Evolutionary conservation across 2,113 vertebrate genomes (phyloP).

Genomic region (Osmerus mordax): DNA sequence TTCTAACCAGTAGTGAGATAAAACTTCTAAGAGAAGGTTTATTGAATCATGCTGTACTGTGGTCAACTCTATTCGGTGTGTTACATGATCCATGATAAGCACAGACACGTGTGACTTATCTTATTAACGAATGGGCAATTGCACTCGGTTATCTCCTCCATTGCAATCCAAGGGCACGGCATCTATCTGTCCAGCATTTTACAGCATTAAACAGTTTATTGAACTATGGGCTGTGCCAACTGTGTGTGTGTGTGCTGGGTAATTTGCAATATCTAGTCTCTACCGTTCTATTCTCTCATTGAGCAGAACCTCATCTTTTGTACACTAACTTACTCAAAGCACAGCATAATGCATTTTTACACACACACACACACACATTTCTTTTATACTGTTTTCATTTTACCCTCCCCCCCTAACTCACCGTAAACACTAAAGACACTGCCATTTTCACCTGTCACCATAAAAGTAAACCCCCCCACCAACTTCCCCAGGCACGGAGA

Average conservation of each 20-base stretch:
- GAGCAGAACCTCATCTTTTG: not conserved
- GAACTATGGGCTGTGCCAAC: not conserved
- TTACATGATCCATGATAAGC: not conserved
- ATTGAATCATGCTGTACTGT: not conserved
- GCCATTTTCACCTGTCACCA: constrained; percentile 37
- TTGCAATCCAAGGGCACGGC: not conserved
- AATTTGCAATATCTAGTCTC: not conserved
- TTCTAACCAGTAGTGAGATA: not conserved
- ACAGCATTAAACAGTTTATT: not conserved
- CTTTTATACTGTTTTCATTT: constrained; percentile 12
- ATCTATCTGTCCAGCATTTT: no score
- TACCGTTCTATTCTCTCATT: not conserved
- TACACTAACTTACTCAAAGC: not conserved
- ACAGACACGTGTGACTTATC: constrained; percentile 4
- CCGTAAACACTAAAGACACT: constrained; percentile 16
- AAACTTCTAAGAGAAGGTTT: not conserved
- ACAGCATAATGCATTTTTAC: no score
- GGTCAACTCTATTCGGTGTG: not conserved
- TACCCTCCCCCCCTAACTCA: constrained; percentile 9
- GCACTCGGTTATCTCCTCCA: not conserved
- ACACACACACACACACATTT: not conserved
- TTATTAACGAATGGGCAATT: not conserved
- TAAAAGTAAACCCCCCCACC: constrained; percentile 52
- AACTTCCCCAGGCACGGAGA: constrained; percentile 83
- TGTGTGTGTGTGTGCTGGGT: no score